Evolutionary conservation across 2,888 invertebrate species (phyloP).

Genomic region (Pemphredon lugubris): DNA sequence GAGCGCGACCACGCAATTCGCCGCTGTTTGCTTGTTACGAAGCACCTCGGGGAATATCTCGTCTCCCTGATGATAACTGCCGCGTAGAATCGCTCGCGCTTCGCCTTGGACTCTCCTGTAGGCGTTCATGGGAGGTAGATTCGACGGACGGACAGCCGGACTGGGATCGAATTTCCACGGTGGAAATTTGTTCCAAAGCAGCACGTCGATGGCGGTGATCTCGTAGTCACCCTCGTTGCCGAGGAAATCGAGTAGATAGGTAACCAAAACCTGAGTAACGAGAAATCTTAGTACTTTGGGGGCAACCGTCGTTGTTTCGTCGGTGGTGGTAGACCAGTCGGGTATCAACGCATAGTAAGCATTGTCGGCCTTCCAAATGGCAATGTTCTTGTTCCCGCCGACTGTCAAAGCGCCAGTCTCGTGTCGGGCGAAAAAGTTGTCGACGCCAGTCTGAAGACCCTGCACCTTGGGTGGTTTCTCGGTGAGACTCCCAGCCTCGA

Average conservation of each 20-base stretch:
- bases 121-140: slow-evolving; percentile 76
- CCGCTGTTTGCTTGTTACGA: slow-evolving; percentile 70
- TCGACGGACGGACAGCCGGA: slow-evolving; percentile 70
- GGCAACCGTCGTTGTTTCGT: slow-evolving; percentile 10
- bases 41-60: slow-evolving; percentile 70
- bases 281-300: slow-evolving; percentile 65
- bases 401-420: slow-evolving; percentile 68
- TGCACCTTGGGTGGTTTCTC: slow-evolving; percentile 64
- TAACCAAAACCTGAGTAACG: slow-evolving; percentile 42
- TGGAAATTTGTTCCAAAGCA: slow-evolving; percentile 69
- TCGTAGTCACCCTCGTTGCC: slow-evolving; percentile 70
- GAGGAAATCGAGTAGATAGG: slow-evolving; percentile 55
- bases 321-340: slow-evolving; percentile 20
- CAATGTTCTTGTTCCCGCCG: slow-evolving; percentile 52
- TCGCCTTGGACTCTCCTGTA: slow-evolving; percentile 68
- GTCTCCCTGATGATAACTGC: slow-evolving; percentile 70
- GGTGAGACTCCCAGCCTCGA: slow-evolving; percentile 69
- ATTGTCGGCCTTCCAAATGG: slow-evolving; percentile 69
- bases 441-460: slow-evolving; percentile 63
- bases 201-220: slow-evolving; percentile 71
- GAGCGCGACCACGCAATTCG: slow-evolving; percentile 74
- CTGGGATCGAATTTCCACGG: slow-evolving; percentile 75
- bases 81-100: slow-evolving; percentile 73
- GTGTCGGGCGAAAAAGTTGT: slow-evolving; percentile 67
- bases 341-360: slow-evolving; percentile 71